These are phyloP conservation scores for Autographa gamma DNA, from an alignment of 2,888 invertebrate species.

Conservation along the genomic window DNA sequence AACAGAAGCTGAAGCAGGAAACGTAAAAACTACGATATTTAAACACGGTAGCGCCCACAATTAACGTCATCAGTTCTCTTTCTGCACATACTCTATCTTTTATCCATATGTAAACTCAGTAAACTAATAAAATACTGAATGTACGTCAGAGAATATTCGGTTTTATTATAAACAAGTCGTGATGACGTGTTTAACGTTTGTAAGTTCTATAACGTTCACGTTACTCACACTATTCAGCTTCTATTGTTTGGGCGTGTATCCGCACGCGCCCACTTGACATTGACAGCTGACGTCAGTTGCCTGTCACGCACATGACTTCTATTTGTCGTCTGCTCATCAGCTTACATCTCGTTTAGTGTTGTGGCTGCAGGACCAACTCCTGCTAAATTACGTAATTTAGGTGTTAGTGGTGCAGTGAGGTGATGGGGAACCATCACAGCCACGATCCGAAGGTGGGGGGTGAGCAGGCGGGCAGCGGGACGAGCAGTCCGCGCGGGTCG, in stretches of 20 bases:
- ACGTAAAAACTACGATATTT: too few species aligned
- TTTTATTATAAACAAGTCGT: constrained; percentile 11
- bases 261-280: constrained; percentile 36
- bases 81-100: too few species aligned
- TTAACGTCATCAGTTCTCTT: too few species aligned
- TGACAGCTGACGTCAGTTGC: constrained; percentile 54
- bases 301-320: constrained; percentile 50
- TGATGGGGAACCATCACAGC: constrained; percentile 82
- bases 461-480: constrained; percentile 76
- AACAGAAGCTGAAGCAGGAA: too few species aligned
- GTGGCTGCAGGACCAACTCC: constrained; percentile 36
- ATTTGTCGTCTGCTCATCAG: constrained; percentile 45
- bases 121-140: neutral
- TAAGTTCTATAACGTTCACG: neutral
- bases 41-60: too few species aligned
- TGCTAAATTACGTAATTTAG: constrained; percentile 50
- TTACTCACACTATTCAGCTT: neutral
- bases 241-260: constrained; percentile 23
- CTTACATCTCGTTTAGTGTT: constrained; percentile 32
- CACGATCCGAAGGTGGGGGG: constrained; percentile 72
- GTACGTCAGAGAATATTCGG: neutral
- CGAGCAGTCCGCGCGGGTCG: constrained; percentile 81
- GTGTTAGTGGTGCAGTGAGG: constrained; percentile 34
- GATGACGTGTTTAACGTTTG: too few species aligned
- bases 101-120: too few species aligned